Base-by-base conservation (phyloP, 2,888 invertebrate genomes). In the Nasonia oneida region DNA sequence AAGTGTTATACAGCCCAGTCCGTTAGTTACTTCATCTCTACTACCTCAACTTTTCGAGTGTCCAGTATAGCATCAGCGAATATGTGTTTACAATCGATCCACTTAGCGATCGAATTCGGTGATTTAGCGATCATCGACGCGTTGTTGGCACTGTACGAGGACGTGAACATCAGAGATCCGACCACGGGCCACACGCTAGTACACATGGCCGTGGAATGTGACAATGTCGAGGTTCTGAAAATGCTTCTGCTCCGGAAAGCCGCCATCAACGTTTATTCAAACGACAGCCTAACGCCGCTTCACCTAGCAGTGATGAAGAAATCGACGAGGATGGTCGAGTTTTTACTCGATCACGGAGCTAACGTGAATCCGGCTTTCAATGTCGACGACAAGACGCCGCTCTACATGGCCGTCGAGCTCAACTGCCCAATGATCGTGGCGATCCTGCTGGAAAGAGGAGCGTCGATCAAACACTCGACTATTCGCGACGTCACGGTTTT, bases 341-440 rank as follows among this genome's bases (percentile, higher is more conserved):
- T 80, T 6, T 18, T 80, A 18, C 12, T 80, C 3, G 37, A n/a
- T 2, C n/a, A 71, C 53, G n/a, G 37, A 5, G 71, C 42, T 1
- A n/a, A 33, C 4, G 14, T 53, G 0, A 80, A 80, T 18, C 79
- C 79, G 1, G 2, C 0, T 2, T 1, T 33, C 0, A 79, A 79
- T 5, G 50, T 33, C 29, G 4, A 42, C 10, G 50, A 14, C 5
- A 79, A 79, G 29, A 79, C 70, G 14, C 79, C 79, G 1, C 50
- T 79, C 1, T 79, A 79, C 29, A 70, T 79, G 79, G 79, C 67
- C 18, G 67, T 79, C 10, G 79, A 70, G 23, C n/a, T 18, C 15
- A 29, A 39, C 3, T 70, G 70, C 23, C 5, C 33, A 1, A 70
- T n/a, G 1, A 79, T 79, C 2, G 70, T 18, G 15, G n/a, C 2